Evolutionary conservation across 1,140 invertebrate species (phyloP).

Genomic region (Leptestheria dahalacensis): DNA sequence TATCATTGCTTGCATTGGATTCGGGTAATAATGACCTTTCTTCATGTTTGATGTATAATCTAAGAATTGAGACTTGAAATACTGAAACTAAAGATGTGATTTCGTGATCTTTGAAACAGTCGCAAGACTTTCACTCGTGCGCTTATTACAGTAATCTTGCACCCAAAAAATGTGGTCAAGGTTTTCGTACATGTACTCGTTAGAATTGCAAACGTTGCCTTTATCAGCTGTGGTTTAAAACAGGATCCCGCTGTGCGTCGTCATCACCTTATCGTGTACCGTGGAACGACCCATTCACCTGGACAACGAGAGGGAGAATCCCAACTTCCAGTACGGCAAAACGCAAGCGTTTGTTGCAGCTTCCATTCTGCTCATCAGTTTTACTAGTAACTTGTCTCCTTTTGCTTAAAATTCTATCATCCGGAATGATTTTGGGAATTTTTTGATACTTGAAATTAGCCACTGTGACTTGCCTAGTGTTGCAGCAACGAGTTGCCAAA

Average conservation of each 20-base stretch:
- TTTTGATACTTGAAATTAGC: conserved; percentile 30
- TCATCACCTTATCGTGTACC: conserved; percentile 19
- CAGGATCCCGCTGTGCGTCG: conserved; percentile 34
- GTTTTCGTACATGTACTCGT: too few relatives aligned
- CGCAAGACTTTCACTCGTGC: too few relatives aligned
- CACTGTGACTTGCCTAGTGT: conserved; percentile 51
- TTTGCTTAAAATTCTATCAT: too few relatives aligned
- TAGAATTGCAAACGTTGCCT: background rate
- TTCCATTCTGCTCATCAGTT: conserved; percentile 45
- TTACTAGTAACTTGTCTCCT: too few relatives aligned
- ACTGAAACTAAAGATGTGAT: too few relatives aligned
- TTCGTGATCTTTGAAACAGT: too few relatives aligned
- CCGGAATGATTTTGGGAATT: too few relatives aligned
- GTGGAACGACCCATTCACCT: background rate
- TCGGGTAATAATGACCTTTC: conserved; percentile 43
- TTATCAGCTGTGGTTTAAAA: background rate
- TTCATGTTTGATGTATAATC: too few relatives aligned
- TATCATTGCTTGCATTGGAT: conserved; percentile 51
- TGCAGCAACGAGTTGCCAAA: conserved; percentile 50
- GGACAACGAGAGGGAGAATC: conserved; percentile 42
- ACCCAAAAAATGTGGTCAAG: too few relatives aligned
- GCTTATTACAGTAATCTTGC: too few relatives aligned
- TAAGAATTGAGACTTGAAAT: too few relatives aligned
- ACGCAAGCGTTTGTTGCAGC: conserved; percentile 50
- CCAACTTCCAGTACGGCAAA: conserved; percentile 63